Evolutionary conservation across 2,113 vertebrate species (phyloP).

Genomic region (Proteles cristata): DNA sequence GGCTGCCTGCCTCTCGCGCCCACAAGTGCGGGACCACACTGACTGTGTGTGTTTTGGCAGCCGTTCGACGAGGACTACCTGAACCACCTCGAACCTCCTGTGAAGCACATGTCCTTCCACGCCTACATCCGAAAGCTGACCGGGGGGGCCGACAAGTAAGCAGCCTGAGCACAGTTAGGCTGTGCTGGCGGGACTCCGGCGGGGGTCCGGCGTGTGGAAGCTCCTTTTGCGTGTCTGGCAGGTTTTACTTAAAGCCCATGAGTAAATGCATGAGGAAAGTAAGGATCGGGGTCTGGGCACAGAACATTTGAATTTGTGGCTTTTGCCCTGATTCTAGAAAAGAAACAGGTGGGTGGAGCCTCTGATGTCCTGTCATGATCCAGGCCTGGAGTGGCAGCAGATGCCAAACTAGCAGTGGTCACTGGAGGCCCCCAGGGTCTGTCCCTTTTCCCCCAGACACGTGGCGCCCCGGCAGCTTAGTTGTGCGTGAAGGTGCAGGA

Average conservation of each 20-base stretch:
- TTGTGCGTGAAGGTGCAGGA: neutral
- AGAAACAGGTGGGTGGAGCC: neutral
- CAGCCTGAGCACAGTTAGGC: neutral
- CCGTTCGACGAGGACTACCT: constrained; percentile 99
- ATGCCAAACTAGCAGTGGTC: neutral
- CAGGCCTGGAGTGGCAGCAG: neutral
- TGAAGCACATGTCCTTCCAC: constrained; percentile 99
- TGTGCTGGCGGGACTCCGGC: fast-evolving
- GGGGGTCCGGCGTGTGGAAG: neutral
- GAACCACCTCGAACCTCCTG: constrained; percentile 98
- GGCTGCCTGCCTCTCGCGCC: neutral
- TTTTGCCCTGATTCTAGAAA: neutral
- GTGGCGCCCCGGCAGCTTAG: neutral
- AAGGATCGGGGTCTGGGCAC: neutral
- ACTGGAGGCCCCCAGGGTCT: fast-evolving
- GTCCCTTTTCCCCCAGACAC: fast-evolving
- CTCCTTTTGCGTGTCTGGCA: neutral
- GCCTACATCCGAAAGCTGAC: constrained; percentile 99
- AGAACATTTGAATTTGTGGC: fast-evolving
- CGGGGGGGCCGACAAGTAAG: constrained; percentile 98
- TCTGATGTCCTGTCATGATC: neutral
- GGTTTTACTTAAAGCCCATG: neutral
- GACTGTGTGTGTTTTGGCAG: constrained; percentile 83
- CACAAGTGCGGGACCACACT: constrained; percentile 70
- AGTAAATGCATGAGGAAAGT: fast-evolving